Evolutionary conservation across 2,888 invertebrate species (phyloP), one percentile per base, ranked within the genome.

Genomic region (Ligdia adustata): DNA sequence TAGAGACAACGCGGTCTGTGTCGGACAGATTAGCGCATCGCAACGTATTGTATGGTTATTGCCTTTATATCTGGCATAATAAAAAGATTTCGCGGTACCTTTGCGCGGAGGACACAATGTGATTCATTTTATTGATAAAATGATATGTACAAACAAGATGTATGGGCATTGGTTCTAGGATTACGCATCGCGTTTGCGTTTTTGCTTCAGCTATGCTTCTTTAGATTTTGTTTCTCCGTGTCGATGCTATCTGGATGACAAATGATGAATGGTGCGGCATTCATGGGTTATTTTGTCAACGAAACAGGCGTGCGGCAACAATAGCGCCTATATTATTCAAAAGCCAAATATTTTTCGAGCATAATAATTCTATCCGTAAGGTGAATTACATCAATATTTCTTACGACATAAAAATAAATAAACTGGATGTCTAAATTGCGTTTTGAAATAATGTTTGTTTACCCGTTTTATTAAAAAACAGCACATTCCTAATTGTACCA

Each of bases 1-100:
- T 33, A 33, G 75, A 78, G 80, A 82, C 82, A 76, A 77, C 71
- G 74, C 68, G 72, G 69, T 64, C 66, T 71, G 70, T 78, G 78
- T 78, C 74, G 72, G 71, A 76, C 72, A 81, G 80, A 82, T 83
- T 81, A 81, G 74, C 68, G 72, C 74, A 77, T 81, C 75, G 72
- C 75, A 67, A 72, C 73, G 78, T 80, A 82, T 82, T 81, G 72
- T 73, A 69, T 67, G 72, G 77, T 75, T 80, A 79, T 76, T 71
- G 75, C 68, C 62, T 70, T 75, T 68, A 72, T 69, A 79, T 74
- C 62, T 72, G 63, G 64, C 62, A 69, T 73, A 65, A 66, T 66
- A 75, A 79, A 80, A 77, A 76, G 68, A 67, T 67, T 66, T 41
- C 28, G 70, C 72, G 62, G 62, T 57, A 55, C 65, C 66, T 72